Base-by-base conservation (phyloP, 2,888 invertebrate species). In the Chymomyza amoena region DNA sequence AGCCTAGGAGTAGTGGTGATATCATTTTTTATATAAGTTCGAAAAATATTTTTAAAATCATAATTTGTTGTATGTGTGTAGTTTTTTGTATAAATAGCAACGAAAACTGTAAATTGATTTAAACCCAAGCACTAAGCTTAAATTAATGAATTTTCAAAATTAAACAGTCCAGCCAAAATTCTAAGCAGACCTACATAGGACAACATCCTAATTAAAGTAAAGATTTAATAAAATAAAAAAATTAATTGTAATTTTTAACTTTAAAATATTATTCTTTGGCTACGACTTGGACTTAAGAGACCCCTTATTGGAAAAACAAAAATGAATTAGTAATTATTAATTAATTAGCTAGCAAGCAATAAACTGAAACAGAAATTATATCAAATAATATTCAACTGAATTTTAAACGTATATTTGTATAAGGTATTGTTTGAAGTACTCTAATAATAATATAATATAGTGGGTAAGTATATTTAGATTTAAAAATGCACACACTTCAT, bases 1-100 rank as follows among this genome's bases (percentile, higher is more conserved):
- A 91, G 91, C 92, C 92, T 92, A 90, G 89, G 90, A 86, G 80
- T 45, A 45, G 39, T 87, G 83, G 83, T 85, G 81, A 90, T 86
- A 90, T 81, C 78, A 81, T 89, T 75, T 61, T 66, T 75, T 66
- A 50, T 70, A 61, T 32, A 56, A 52, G 32, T 63, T 39, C 13
- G 39, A 45, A 45, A 45, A 45, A 45, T 4, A 45, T 45, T 63
- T 57, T 28, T 4, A n/a, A 54, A 18, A 57, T 57, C 18, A 57
- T 25, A 57, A 25, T 13, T 57, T 57, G 16, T 61, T 10, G 10
- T n/a, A 13, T 25, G 50, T 52, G 15, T 63, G 51, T 20, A 18
- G 7, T 10, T 15, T 52, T 6, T 50, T 61, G 50, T 69, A 57
- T 68, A 71, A 63, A 63, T 60, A 1, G 25, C 62, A 64, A 66